Conservation (phyloP, 2,113 vertebrate genomes). For the Nesogale talazaci region DNA sequence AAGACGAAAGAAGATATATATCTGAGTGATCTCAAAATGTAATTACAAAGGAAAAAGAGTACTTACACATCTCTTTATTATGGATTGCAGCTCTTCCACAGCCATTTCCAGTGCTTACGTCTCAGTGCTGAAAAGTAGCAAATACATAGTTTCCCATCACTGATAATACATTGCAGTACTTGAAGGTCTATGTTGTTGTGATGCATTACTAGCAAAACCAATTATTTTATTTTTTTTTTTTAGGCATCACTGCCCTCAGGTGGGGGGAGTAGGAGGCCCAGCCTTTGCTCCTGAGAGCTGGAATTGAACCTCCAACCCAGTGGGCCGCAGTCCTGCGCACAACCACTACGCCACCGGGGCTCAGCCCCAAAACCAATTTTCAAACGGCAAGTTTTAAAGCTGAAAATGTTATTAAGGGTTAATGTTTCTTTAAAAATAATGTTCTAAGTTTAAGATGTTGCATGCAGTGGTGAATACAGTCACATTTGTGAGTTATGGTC, state of each 20-base stretch:
- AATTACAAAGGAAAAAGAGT: conserved; percentile 47
- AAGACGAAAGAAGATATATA: conserved; percentile 53
- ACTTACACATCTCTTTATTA: conserved; percentile 97
- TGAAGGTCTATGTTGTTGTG: conserved; percentile 1
- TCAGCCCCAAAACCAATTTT: conserved; percentile 45
- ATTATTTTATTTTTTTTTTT: no score
- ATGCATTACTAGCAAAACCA: conserved; percentile 51
- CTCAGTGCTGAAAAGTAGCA: conserved; percentile 64
- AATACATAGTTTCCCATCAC: conserved; percentile 39
- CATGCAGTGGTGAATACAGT: background rate
- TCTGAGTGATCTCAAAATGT: conserved; percentile 6
- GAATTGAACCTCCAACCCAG: no score
- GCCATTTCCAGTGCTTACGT: conserved; percentile 87
- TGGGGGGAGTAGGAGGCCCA: no score
- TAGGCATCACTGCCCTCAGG: no score
- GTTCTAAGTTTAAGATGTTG: background rate
- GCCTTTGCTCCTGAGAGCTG: no score
- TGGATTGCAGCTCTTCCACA: conserved; percentile 92
- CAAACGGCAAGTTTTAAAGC: conserved; percentile 56
- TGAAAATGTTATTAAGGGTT: conserved; percentile 19
- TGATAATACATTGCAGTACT: background rate
- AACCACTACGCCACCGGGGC: no score
- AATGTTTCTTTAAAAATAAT: background rate
- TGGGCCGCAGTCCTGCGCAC: no score
- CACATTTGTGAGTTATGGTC: no score